Evolutionary conservation across 2,888 invertebrate genomes (phyloP), one percentile per base, ranked within the genome.

Genomic region (Neoascia interrupta): DNA sequence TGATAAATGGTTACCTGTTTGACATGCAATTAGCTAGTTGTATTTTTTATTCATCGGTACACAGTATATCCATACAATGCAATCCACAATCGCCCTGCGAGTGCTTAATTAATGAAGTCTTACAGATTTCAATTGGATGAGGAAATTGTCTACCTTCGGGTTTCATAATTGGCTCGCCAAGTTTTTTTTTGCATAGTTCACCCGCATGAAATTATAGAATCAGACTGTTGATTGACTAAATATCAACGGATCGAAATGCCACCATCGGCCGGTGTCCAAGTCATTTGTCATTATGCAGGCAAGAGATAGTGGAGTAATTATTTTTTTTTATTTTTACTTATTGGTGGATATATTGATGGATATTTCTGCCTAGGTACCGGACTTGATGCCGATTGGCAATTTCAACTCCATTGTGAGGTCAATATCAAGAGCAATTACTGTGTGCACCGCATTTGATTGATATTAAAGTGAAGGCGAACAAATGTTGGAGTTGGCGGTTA

Each of bases 21-120:
- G 79, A 79, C 79, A 79, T 73, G 73, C 73, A 73, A 79, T 79
- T 79, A 79, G 79, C 66, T 68, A 39, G 60, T 53, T 72, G 53
- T 58, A 58, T 11, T 63, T 56, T 49, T 47, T 34, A 45, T 43
- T 34, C 16, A 28, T 11, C 39, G n/a, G n/a, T n/a, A n/a, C n/a
- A n/a, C n/a, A n/a, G n/a, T n/a, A n/a, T n/a, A n/a, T n/a, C n/a
- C n/a, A n/a, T n/a, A n/a, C n/a, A n/a, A n/a, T n/a, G n/a, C n/a
- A n/a, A n/a, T n/a, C n/a, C n/a, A n/a, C n/a, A n/a, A n/a, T n/a
- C n/a, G n/a, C n/a, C n/a, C 6, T 39, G 43, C 18, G 54, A 75
- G 31, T 58, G 53, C 28, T 76, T 76, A 76, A 72, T 76, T 76
- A 76, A 76, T 72, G 60, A 53, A 66, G 60, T 64, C 70, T 64